Conservation (phyloP, 2,113 vertebrate species). For the Pseudonaja textilis region DNA sequence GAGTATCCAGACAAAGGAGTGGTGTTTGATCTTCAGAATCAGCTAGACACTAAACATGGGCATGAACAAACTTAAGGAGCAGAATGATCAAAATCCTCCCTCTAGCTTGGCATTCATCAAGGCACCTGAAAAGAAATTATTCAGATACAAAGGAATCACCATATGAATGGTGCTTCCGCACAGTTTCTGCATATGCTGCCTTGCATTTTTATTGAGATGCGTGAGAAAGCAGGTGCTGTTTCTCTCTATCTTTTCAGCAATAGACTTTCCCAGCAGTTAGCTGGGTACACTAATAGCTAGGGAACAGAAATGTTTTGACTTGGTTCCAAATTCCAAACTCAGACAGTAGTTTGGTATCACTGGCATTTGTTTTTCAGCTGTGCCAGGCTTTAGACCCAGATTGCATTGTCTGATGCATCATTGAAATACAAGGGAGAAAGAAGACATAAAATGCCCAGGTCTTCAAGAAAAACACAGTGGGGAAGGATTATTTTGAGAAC, state of each 20-base stretch:
- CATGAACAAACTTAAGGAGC: constrained; percentile 50
- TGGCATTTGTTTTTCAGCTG: constrained; percentile 11
- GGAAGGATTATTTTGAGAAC: constrained; percentile 52
- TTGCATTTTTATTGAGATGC: constrained; percentile 75
- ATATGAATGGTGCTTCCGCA: constrained; percentile 71
- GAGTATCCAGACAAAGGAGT: constrained; percentile 21
- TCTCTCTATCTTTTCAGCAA: constrained; percentile 69
- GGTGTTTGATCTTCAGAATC: constrained; percentile 56
- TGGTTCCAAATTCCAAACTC: constrained; percentile 55
- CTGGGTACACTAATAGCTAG: constrained; percentile 51
- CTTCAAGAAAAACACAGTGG: constrained; percentile 44
- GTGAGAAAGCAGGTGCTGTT: constrained; percentile 77
- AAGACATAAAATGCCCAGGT: constrained; percentile 40
- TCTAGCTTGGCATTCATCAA: constrained; percentile 59
- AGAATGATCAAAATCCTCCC: constrained; percentile 56
- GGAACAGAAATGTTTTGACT: constrained; percentile 63
- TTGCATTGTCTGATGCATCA: constrained; percentile 58
- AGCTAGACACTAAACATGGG: constrained; percentile 48
- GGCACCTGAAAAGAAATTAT: constrained; percentile 76
- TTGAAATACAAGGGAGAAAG: constrained; percentile 57
- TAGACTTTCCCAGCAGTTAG: constrained; percentile 70
- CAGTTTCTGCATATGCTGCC: constrained; percentile 68
- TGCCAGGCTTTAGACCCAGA: constrained; percentile 58
- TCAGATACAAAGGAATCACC: constrained; percentile 74
- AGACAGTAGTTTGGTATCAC: constrained; percentile 43